Percentiles rank a stretch among this genome's conserved stretches.
phyloP scores from a whole-genome alignment of 2,888 invertebrate species.

The Phrixothrix hirtus region DNA sequence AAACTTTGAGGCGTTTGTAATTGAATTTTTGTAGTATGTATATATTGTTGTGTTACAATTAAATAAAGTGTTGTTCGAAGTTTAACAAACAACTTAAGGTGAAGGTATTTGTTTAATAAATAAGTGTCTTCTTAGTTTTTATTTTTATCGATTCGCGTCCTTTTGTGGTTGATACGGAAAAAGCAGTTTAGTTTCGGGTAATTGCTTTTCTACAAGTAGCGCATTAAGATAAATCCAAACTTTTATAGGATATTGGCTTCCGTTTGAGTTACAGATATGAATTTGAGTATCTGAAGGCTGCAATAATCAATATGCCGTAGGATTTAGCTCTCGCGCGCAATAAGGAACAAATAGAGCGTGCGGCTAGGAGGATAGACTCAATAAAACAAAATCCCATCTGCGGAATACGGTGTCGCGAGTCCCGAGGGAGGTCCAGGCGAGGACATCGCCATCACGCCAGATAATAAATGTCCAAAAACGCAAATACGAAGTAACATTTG shows the following conservation, averaged over 20 bases:
- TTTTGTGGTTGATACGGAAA: conserved; percentile 4
- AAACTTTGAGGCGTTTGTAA: too few species aligned
- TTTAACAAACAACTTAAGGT: too few species aligned
- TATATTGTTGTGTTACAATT: too few species aligned
- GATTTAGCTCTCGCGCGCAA: conserved; percentile 55
- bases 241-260: conserved; percentile 30
- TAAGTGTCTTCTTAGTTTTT: background rate
- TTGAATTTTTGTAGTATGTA: too few species aligned
- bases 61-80: too few species aligned
- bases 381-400: conserved; percentile 57
- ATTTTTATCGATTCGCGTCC: conserved; percentile 10
- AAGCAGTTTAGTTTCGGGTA: conserved; percentile 27
- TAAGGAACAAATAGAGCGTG: conserved; percentile 57
- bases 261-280: conserved; percentile 35
- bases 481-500: conserved; percentile 58
- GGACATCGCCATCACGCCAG: conserved; percentile 49
- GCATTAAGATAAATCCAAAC: conserved; percentile 31
- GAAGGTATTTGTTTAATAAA: too few species aligned
- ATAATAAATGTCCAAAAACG: conserved; percentile 57
- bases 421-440: conserved; percentile 38
- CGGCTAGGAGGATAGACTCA: conserved; percentile 46
- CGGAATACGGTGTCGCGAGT: conserved; percentile 35
- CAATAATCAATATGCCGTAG: conserved; percentile 50
- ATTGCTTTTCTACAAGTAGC: conserved; percentile 32
- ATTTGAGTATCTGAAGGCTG: conserved; percentile 39